Percentiles rank a stretch among this genome's conserved stretches.
Conservation (phyloP, 2,888 invertebrate species). For the Scelioninae gen. 2 region DNA sequence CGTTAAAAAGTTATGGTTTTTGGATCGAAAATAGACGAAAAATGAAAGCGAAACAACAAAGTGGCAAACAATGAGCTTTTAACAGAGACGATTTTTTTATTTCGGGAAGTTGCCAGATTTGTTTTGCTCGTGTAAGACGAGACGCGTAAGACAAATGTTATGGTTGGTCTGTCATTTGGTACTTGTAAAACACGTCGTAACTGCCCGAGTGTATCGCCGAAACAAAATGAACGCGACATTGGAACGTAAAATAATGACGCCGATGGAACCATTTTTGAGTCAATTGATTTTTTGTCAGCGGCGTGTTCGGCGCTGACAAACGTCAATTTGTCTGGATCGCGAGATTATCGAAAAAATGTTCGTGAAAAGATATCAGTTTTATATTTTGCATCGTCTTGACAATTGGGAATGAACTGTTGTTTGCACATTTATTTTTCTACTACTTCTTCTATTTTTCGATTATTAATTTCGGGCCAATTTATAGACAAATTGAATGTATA, state of each 20-base stretch:
- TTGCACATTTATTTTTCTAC: too few relatives aligned
- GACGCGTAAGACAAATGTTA: conserved; percentile 40
- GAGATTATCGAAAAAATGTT: too few relatives aligned
- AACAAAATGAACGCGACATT: not conserved
- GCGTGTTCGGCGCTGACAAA: too few relatives aligned
- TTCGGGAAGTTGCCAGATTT: conserved; percentile 35
- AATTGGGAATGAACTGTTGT: too few relatives aligned
- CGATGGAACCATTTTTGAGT: too few relatives aligned
- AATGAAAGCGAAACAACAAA: conserved; percentile 19
- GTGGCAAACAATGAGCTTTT: conserved; percentile 25
- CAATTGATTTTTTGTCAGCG: too few relatives aligned
- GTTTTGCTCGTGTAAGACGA: conserved; percentile 30
- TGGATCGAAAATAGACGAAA: not conserved
- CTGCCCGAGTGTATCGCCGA: conserved; percentile 10
- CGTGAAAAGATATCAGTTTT: too few relatives aligned
- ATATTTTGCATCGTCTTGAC: too few relatives aligned
- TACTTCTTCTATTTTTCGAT: too few relatives aligned
- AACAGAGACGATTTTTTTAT: conserved; percentile 29
- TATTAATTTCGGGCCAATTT: too few relatives aligned
- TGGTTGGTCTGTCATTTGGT: conserved; percentile 37
- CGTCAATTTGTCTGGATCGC: too few relatives aligned
- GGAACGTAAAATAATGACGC: not conserved
- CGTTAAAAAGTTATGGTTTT: not conserved
- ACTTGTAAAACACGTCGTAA: conserved; percentile 37
- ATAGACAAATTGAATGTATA: too few relatives aligned